phyloP scores from a whole-genome alignment of 1,140 invertebrate species.

The Bactericera cockerelli region DNA sequence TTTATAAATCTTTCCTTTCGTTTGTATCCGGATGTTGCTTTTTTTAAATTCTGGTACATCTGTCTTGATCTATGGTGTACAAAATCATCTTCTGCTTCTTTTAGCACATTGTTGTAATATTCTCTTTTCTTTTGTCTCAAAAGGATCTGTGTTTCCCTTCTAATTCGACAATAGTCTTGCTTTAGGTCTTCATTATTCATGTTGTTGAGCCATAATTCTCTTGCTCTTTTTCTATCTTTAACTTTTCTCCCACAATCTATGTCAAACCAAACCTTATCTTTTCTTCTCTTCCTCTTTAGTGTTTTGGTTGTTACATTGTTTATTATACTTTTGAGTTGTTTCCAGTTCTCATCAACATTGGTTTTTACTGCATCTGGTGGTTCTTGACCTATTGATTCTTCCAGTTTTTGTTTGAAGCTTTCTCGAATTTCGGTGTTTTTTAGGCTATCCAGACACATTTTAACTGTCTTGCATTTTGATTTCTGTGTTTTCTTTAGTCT shows the following conservation, averaged over 20 bases:
- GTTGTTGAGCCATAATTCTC: background rate
- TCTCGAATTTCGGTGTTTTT: background rate
- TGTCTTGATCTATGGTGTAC: background rate
- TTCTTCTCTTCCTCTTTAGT: background rate
- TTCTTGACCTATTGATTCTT: background rate
- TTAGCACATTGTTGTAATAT: background rate
- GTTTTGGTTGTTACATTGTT: background rate
- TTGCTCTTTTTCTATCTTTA: background rate
- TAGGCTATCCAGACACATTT: background rate
- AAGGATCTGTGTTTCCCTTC: background rate
- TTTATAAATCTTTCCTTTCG: background rate
- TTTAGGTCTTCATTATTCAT: background rate
- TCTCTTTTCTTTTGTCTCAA: background rate
- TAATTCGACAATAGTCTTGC: background rate
- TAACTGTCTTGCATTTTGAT: background rate
- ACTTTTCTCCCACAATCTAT: background rate
- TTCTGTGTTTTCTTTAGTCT: background rate
- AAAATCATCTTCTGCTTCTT: background rate
- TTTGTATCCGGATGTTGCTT: background rate
- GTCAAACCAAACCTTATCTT: background rate
- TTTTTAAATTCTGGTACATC: background rate
- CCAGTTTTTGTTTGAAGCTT: background rate
- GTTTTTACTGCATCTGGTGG: background rate
- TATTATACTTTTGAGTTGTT: background rate
- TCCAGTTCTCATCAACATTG: background rate